Percentiles rank a stretch among this genome's conserved stretches.
These are phyloP conservation scores for Margaritifera margaritifera DNA, from an alignment of 2,888 invertebrate species.

Conservation along the genomic window DNA sequence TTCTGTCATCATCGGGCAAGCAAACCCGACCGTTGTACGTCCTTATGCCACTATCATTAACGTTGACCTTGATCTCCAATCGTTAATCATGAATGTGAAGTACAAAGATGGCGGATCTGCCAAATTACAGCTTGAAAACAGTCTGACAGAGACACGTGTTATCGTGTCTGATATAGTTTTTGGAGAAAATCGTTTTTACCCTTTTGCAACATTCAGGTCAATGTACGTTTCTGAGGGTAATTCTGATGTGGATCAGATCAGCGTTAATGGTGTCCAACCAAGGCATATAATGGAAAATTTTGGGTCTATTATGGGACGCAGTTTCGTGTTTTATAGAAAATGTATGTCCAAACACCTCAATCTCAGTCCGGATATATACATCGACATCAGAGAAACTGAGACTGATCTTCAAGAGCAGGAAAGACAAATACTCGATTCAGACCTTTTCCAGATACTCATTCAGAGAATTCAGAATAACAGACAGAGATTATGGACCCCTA, in stretches of 20 bases:
- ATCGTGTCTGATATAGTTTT: slow-evolving; percentile 38
- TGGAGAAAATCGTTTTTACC: slow-evolving; percentile 33
- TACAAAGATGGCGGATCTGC: slow-evolving; percentile 49
- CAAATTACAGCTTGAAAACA: slow-evolving; percentile 33
- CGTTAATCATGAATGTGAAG: slow-evolving; percentile 33
- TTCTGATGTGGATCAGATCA: slow-evolving; percentile 52
- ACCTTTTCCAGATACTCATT: slow-evolving; percentile 24
- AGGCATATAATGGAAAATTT: slow-evolving; percentile 49
- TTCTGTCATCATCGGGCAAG: slow-evolving; percentile 55
- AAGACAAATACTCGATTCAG: not conserved
- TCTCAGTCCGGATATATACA: slow-evolving; percentile 54
- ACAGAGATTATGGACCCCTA: slow-evolving; percentile 35
- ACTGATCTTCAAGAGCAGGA: slow-evolving; percentile 5
- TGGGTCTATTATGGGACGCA: slow-evolving; percentile 35
- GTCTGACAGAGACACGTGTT: slow-evolving; percentile 38
- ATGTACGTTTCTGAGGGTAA: slow-evolving; percentile 56
- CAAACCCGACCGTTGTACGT: slow-evolving; percentile 43
- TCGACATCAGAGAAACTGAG: slow-evolving; percentile 37
- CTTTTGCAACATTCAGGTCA: slow-evolving; percentile 53
- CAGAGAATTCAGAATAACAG: slow-evolving; percentile 35
- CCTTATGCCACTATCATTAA: slow-evolving; percentile 47
- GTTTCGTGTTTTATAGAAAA: slow-evolving; percentile 52
- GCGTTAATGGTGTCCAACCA: slow-evolving; percentile 38
- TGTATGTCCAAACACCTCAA: slow-evolving; percentile 59
- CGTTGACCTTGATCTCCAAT: slow-evolving; percentile 35